phyloP scores from a whole-genome alignment of 2,888 invertebrate species.

The Ophioninae sp. region DNA sequence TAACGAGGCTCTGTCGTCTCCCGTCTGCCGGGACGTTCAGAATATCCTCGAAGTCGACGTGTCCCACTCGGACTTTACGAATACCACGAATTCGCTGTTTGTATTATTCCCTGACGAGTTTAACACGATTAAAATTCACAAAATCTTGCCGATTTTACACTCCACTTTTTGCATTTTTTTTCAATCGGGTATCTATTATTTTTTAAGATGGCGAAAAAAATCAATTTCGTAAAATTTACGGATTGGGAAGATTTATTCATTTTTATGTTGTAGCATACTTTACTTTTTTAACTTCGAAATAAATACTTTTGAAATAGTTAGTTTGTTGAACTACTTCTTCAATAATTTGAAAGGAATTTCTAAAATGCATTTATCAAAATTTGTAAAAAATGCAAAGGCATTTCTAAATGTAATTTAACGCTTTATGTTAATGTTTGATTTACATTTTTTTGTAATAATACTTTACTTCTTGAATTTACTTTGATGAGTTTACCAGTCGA shows the following conservation, averaged over 20 bases:
- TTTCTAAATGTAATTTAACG: too few species aligned
- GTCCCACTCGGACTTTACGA: not conserved
- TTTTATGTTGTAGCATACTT: not conserved
- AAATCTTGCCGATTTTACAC: not conserved
- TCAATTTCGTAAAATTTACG: not conserved
- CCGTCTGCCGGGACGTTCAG: constrained; percentile 7
- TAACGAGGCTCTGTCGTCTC: not conserved
- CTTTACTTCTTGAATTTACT: too few species aligned
- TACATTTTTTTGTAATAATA: too few species aligned
- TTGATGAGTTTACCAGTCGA: too few species aligned
- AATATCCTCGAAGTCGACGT: not conserved
- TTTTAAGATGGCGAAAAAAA: not conserved
- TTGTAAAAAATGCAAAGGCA: too few species aligned
- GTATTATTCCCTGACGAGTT: constrained; percentile 2
- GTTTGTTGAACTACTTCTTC: too few species aligned
- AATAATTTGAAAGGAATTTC: too few species aligned
- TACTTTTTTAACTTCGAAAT: not conserved
- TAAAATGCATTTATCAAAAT: too few species aligned
- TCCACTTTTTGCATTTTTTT: not conserved
- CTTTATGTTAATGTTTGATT: too few species aligned
- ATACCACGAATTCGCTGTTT: not conserved
- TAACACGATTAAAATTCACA: not conserved
- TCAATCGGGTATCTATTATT: not conserved
- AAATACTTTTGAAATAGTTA: too few species aligned
- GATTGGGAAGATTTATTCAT: not conserved